Percentiles rank a stretch among this genome's conserved stretches.
phyloP scores from a whole-genome alignment of 2,797 vertebrate genomes.

The Furcifer pardalis region DNA sequence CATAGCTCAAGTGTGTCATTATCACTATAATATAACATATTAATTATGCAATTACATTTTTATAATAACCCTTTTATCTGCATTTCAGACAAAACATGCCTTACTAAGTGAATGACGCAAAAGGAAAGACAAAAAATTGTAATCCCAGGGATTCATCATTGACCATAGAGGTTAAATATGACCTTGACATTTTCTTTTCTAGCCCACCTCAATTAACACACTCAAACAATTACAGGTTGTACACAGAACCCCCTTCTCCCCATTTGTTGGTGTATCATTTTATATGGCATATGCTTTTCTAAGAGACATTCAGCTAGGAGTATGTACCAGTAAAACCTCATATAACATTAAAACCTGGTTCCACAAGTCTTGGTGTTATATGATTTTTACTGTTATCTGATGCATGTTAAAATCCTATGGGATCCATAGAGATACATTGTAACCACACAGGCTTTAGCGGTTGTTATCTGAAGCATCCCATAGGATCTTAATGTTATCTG shows the following conservation, averaged over 20 bases:
- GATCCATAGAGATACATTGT: too few species aligned
- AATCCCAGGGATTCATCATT: constrained; percentile 12
- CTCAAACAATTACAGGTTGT: constrained; percentile 21
- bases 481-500: too few species aligned
- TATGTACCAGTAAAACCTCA: too few species aligned
- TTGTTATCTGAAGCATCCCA: too few species aligned
- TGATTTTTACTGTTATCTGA: too few species aligned
- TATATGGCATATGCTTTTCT: neutral
- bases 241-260: neutral
- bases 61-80: constrained; percentile 21
- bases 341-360: too few species aligned
- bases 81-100: constrained; percentile 20
- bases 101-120: constrained; percentile 25
- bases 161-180: constrained; percentile 8
- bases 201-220: too few species aligned
- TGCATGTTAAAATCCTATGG: too few species aligned
- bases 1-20: neutral
- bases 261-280: neutral
- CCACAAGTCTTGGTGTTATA: too few species aligned
- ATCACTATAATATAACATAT: constrained; percentile 15
- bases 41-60: constrained; percentile 29
- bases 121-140: constrained; percentile 31
- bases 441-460: too few species aligned
- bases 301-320: neutral
- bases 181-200: neutral